phyloP scores from a whole-genome alignment of 1,140 invertebrate genomes.

The Bombus affinis region DNA sequence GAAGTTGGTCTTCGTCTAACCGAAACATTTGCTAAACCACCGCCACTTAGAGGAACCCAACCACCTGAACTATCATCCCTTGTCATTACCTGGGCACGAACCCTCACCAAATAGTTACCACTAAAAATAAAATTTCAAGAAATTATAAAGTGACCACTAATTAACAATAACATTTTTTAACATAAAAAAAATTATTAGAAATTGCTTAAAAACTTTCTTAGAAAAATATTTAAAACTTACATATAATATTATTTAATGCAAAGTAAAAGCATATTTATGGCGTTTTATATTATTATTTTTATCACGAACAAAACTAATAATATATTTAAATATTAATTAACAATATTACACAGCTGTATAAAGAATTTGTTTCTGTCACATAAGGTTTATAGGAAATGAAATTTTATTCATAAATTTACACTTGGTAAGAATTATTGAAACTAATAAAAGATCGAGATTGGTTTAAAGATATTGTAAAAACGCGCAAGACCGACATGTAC shows the following conservation, averaged over 20 bases:
- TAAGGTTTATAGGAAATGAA: background rate
- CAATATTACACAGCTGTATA: background rate
- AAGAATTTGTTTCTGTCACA: background rate
- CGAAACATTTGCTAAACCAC: constrained; percentile 95
- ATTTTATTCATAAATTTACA: background rate
- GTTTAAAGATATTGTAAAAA: constrained; percentile 4
- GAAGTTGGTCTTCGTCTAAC: constrained; percentile 87
- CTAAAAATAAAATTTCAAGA: constrained; percentile 83
- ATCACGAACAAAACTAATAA: background rate
- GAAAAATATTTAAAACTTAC: background rate
- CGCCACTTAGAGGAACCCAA: constrained; percentile 96
- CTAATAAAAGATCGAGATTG: background rate
- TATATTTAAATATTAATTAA: constrained; percentile 7
- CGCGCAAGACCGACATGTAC: constrained; percentile 36
- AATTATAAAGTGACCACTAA: background rate
- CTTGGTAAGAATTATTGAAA: background rate
- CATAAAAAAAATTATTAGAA: background rate
- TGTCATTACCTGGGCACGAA: constrained; percentile 99
- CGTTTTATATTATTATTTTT: background rate
- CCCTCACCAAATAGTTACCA: constrained; percentile 96
- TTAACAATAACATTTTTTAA: background rate
- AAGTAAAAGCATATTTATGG: background rate
- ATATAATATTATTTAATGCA: background rate
- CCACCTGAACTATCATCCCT: constrained; percentile 97
- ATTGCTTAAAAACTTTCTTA: background rate